Evolutionary conservation across 2,888 invertebrate genomes (phyloP), one percentile per base, ranked within the genome.

Genomic region (Melanostoma scalare): DNA sequence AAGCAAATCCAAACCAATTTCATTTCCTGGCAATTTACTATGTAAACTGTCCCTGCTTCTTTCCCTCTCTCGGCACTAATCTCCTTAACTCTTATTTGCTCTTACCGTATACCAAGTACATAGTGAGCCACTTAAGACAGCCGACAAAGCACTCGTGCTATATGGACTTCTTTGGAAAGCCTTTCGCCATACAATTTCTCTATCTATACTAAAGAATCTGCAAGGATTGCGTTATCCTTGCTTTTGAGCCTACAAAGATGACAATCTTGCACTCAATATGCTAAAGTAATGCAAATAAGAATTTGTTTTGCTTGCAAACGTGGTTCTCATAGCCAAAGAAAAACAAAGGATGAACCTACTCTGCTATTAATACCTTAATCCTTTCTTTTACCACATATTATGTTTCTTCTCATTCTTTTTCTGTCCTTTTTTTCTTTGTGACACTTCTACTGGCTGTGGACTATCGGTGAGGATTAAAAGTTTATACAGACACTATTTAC

Each of bases 301-400:
- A 81, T 76, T 56, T 65, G 69, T 77, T 85, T 86, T 85, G 85
- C 85, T 86, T 86, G 80, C 84, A 86, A 86, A 86, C 84, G 84
- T 82, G 82, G 79, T 72, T 85, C 80, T 85, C 85, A 86, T 86
- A 84, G 71, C 84, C 80, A 46, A 55, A 73, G 65, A 85, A 72
- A 86, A 86, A 86, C 86, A 85, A 75, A 73, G 79, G 71, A 71
- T 81, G 33, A 77, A 65, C 79, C 65, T 68, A 61, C 63, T 74
- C 55, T 63, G 58, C 65, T 65, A 77, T 71, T 71, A 78, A 80
- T 85, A 85, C 73, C 42, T 10, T 82, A 82, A 85, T 85, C 85
- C 85, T 79, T 85, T 76, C 73, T 76, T 67, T 74, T 71, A 52
- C 48, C 78, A 46, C 71, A 68, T 61, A 55, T 55, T 33, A 20